A percentile compares a stretch with the other conserved stretches of the same genome.
These are phyloP conservation scores for Dendroctonus ponderosae DNA, from an alignment of 1,140 invertebrate genomes.

Conservation along the genomic window DNA sequence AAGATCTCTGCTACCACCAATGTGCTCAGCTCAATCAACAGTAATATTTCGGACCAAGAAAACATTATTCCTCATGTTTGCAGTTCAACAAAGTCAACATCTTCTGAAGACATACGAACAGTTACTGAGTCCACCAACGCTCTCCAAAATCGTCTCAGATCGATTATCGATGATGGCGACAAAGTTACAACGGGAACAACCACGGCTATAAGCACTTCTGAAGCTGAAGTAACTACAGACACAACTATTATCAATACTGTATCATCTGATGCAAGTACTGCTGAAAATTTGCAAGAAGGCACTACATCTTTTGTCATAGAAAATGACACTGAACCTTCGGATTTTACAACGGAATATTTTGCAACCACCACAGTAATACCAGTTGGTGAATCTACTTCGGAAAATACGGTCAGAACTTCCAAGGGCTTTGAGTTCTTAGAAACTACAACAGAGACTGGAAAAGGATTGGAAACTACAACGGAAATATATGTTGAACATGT, in stretches of 20 bases:
- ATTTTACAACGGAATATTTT: conserved; percentile 3
- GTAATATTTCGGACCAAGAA: conserved; percentile 11
- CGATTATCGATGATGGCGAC: neutral
- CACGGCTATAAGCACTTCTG: too few species aligned
- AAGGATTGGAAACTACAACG: too few species aligned
- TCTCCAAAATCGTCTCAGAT: neutral
- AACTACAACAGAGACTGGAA: neutral
- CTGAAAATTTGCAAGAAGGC: too few species aligned
- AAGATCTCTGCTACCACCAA: too few species aligned
- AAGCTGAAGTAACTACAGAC: conserved; percentile 12
- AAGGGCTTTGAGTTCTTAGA: conserved; percentile 5
- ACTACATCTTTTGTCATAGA: too few species aligned
- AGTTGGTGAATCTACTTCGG: conserved; percentile 12
- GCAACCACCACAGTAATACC: neutral
- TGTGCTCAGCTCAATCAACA: neutral
- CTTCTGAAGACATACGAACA: neutral
- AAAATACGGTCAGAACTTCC: conserved; percentile 2
- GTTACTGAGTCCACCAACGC: neutral
- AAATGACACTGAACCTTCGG: too few species aligned
- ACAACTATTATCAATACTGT: conserved; percentile 5
- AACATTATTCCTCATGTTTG: conserved; percentile 1
- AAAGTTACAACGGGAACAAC: too few species aligned
- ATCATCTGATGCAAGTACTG: neutral
- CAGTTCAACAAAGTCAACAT: conserved; percentile 5
- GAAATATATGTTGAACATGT: too few species aligned